Evolutionary conservation across 2,797 vertebrate species (phyloP).

Genomic region (Myiotriccus ornatus): DNA sequence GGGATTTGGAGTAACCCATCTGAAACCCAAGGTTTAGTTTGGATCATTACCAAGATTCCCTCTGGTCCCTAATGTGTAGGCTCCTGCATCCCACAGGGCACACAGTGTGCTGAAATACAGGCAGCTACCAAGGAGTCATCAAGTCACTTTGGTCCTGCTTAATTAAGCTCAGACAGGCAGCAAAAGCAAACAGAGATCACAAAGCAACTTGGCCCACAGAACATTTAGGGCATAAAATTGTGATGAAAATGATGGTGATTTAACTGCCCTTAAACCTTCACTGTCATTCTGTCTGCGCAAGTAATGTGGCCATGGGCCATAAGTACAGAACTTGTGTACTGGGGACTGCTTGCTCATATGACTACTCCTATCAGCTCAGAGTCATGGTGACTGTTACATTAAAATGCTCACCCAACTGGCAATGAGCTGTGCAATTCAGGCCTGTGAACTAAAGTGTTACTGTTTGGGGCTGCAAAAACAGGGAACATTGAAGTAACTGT

Average conservation of each 20-base stretch:
- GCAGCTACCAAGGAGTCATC: neutral
- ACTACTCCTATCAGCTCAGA: neutral
- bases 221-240: neutral
- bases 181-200: neutral
- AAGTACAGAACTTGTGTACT: neutral
- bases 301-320: fast-evolving
- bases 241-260: neutral
- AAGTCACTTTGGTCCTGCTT: neutral
- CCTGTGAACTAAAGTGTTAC: neutral
- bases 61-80: neutral
- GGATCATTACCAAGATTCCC: neutral
- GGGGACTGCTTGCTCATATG: neutral
- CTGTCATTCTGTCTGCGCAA: neutral
- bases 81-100: neutral
- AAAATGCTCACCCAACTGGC: neutral
- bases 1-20: neutral
- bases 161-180: neutral
- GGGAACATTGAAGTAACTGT: neutral
- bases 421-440: neutral
- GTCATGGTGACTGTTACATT: neutral
- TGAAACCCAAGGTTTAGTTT: neutral
- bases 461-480: neutral
- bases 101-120: neutral
- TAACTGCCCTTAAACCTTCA: constrained; percentile 8
- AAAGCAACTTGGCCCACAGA: neutral